phyloP scores from a whole-genome alignment of 1,140 invertebrate genomes.

The Drosophila yakuba region DNA sequence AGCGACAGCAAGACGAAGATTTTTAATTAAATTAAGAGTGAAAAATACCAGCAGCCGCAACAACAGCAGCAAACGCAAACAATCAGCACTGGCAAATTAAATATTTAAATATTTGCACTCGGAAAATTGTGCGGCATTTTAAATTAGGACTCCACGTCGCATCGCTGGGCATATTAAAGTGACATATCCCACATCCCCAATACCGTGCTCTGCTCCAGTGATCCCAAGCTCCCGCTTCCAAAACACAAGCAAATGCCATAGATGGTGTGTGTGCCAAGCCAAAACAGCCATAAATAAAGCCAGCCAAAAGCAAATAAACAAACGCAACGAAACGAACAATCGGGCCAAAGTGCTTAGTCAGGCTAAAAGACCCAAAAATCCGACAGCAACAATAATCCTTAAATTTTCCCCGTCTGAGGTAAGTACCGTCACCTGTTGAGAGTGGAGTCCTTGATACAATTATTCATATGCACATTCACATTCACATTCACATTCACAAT shows the following conservation, averaged over 20 bases:
- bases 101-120: conserved; percentile 54
- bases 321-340: conserved; percentile 19
- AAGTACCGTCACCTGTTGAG: conserved; percentile 46
- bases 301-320: conserved; percentile 36
- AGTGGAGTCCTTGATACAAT: conserved; percentile 25
- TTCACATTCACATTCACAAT: neutral
- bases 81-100: conserved; percentile 47
- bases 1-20: conserved; percentile 26
- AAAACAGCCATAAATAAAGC: conserved; percentile 43
- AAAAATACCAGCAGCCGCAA: conserved; percentile 17
- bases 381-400: neutral
- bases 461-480: conserved; percentile 23
- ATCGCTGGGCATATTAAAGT: conserved; percentile 24
- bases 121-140: conserved; percentile 55
- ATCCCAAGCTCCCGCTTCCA: neutral
- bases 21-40: conserved; percentile 55
- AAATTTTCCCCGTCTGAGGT: conserved; percentile 13
- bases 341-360: conserved; percentile 46
- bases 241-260: neutral
- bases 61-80: conserved; percentile 31
- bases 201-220: conserved; percentile 14
- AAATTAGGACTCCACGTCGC: conserved; percentile 41
- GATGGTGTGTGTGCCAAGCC: conserved; percentile 31
- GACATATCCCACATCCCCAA: conserved; percentile 32
- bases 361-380: conserved; percentile 24